Conservation (phyloP, 2,888 invertebrate genomes). For the Glyphotaelius pellucidus region DNA sequence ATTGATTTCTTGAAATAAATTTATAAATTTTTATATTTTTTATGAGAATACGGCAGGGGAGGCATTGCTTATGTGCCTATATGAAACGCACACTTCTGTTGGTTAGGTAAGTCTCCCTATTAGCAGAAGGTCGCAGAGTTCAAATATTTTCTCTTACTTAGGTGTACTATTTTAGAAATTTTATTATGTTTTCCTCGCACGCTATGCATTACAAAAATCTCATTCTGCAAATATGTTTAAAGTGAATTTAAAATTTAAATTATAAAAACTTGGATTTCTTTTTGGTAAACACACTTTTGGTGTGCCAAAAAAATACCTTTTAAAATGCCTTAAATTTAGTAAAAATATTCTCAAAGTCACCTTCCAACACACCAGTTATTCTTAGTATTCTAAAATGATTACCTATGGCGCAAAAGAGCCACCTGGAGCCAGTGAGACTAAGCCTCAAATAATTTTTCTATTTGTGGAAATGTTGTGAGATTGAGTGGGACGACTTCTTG, state of each 20-base stretch:
- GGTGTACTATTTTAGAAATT: background rate
- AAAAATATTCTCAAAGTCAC: background rate
- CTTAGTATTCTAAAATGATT: background rate
- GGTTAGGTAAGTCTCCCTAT: background rate
- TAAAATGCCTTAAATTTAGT: background rate
- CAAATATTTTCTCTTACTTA: background rate
- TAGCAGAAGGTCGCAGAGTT: background rate
- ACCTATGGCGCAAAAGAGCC: background rate
- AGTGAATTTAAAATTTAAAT: background rate
- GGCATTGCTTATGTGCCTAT: too few relatives aligned
- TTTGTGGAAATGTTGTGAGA: background rate
- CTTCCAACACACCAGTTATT: background rate
- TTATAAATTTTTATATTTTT: too few relatives aligned
- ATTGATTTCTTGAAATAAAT: too few relatives aligned
- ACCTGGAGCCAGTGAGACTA: background rate
- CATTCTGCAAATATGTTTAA: background rate
- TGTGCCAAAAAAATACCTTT: background rate
- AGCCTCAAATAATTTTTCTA: background rate
- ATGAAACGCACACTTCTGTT: too few relatives aligned
- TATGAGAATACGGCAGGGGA: too few relatives aligned
- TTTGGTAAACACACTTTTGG: background rate
- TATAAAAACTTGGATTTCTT: background rate
- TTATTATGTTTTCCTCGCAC: background rate
- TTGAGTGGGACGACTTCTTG: too few relatives aligned
- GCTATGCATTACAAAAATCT: background rate